These are phyloP conservation scores for Clarias magur DNA, from an alignment of 2,113 vertebrate genomes.

Conservation along the genomic window DNA sequence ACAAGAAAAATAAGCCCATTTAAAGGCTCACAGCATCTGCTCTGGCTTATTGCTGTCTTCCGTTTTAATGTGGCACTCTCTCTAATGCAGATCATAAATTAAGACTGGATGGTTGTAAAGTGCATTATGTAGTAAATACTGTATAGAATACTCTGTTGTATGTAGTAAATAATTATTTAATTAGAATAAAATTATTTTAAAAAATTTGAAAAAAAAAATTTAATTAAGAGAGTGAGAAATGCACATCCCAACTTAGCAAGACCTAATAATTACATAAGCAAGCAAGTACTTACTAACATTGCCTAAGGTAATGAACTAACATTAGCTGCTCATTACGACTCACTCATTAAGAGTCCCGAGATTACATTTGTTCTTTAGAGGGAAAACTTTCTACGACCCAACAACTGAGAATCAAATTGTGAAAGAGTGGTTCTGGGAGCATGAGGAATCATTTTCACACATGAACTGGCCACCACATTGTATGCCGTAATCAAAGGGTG, in stretches of 20 bases:
- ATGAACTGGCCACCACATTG: too few relatives aligned
- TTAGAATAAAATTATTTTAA: background rate
- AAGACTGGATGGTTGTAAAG: background rate
- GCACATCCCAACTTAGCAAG: background rate
- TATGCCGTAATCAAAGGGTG: too few relatives aligned
- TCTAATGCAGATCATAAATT: background rate
- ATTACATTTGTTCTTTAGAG: background rate
- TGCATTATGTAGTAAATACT: background rate
- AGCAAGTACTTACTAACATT: background rate
- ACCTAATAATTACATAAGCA: background rate
- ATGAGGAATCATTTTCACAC: too few relatives aligned
- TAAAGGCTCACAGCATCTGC: background rate
- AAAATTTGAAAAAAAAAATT: too few relatives aligned
- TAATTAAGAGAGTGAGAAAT: background rate
- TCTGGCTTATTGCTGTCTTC: background rate
- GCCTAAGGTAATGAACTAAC: background rate
- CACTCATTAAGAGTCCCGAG: background rate
- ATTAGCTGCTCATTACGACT: background rate
- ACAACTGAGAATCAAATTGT: background rate
- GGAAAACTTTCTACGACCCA: background rate
- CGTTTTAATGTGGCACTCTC: background rate
- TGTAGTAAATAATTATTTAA: background rate
- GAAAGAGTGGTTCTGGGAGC: too few relatives aligned
- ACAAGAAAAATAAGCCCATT: background rate
- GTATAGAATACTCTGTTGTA: too few relatives aligned